Evolutionary conservation across 2,113 vertebrate species (phyloP), one percentile per base, ranked within the genome.

Genomic region (Chionis minor): DNA sequence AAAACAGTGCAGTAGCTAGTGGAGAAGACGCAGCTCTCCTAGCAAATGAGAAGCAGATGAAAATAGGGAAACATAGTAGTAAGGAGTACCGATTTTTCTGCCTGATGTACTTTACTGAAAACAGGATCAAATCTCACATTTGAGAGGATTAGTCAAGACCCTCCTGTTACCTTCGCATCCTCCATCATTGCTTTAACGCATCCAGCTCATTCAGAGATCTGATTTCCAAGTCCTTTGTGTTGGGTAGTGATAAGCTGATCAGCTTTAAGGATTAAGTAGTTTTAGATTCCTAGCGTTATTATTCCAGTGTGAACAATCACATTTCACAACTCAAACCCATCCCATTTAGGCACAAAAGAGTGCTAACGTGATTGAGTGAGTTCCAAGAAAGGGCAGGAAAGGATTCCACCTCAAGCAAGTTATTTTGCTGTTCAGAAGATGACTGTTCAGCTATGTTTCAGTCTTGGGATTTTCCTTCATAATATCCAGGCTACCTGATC

Each of bases 211-310:
- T 73, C 0, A 0, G 17, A 30, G 87, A 65, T 54, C 75, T 88
- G 59, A 86, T 93, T 96, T 90, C 67, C 10, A 15, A 63, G 38
- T 33, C 69, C 54, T 86, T 91, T 89, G 56, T 94, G 70, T 54
- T 81, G 52, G 78, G 82, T 21, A 82, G 40, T 40, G 79, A 83
- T 96, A 86, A 95, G 77, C 62, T 91, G 77, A 94, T 89, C 73
- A 77, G 81, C 86, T 94, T 94, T 91, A 89, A 94, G 33, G 33
- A 72, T 69, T 91, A 56, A 92, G 62, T 77, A 67, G 44, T 54
- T 87, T 84, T 77, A 58, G 49, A 72, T 85, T 70, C 33, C 27
- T 94, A 38, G 38, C 22, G 19, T 92, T 88, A 92, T 84, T 90
- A 94, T 90, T 72, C 35, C 59, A 75, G 3, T 35, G 30, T 63